Evolutionary conservation across 92 coral and sea anemone genomes (phyloP).

Genomic region (Virgularia gustaviana): DNA sequence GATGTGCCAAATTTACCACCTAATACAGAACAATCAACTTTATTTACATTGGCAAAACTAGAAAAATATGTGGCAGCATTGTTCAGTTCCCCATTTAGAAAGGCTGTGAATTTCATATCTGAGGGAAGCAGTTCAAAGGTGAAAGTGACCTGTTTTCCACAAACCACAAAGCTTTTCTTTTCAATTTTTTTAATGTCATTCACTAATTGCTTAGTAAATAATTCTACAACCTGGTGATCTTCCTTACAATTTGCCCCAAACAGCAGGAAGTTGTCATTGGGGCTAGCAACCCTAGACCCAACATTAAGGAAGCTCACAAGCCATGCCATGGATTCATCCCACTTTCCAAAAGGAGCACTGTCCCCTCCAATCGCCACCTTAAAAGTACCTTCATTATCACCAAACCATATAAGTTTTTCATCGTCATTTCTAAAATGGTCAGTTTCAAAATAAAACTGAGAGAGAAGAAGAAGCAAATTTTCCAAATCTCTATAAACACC

Average conservation of each 20-base stretch:
- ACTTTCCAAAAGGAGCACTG: conserved; percentile 68
- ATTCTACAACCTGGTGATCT: conserved; percentile 43
- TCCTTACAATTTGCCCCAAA: conserved; percentile 67
- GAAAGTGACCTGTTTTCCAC: conserved; percentile 38
- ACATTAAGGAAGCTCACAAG: conserved; percentile 62
- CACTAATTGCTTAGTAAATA: conserved; percentile 18
- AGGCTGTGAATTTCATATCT: conserved; percentile 54
- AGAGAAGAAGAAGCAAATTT: conserved; percentile 18
- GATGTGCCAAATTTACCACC: conserved; percentile 43
- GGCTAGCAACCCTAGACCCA: conserved; percentile 51
- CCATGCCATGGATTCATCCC: conserved; percentile 60
- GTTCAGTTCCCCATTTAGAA: conserved; percentile 54
- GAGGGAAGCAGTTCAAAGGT: conserved; percentile 49
- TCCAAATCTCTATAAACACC: conserved; percentile 51
- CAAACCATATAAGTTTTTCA: conserved; percentile 63
- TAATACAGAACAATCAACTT: conserved; percentile 18
- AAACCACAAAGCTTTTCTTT: conserved; percentile 19
- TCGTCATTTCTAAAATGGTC: conserved; percentile 33
- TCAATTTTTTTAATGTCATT: conserved; percentile 32
- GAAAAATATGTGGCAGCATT: conserved; percentile 51
- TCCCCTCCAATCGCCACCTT: conserved; percentile 59
- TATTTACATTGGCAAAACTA: conserved; percentile 52
- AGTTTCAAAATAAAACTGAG: conserved; percentile 37
- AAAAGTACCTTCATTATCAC: conserved; percentile 41
- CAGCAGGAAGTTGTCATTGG: conserved; percentile 57